Evolutionary conservation across 2,797 vertebrate genomes (phyloP), one percentile per base, ranked within the genome.

Genomic region (Denticeps clupeoides): DNA sequence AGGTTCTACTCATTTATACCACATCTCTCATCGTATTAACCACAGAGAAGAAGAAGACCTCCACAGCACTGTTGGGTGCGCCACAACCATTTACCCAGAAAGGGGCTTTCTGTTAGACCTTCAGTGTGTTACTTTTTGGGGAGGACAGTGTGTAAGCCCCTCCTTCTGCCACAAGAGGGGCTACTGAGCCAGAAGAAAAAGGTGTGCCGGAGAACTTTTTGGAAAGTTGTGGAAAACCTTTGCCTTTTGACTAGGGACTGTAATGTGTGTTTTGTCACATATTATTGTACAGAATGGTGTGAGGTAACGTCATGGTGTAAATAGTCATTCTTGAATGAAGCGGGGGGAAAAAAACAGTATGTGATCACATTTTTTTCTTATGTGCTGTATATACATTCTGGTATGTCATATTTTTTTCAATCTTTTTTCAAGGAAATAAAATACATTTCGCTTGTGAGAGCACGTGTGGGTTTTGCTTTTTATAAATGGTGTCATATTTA

Each of bases 331-430:
- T 63, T 57, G 65, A 62, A 68, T 52, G 56, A 31, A 72, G 68
- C 49, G 45, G 64, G 23, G 18, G 53, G 45, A 65, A 65, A 15
- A 28, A 18, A 49, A 31, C 48, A 41, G 54, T 47, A 55, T 48
- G 69, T 65, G 68, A 63, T 57, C 65, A 60, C 64, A 48, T 79
- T 60, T 56, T 62, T 72, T 79, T 81, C 75, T 80, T 58, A 79
- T 69, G 64, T 79, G 77, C 56, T 85, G 78, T 85, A 83, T 18
- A 83, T 71, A 83, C 71, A 82, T 26, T 35, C 32, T 29, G 51
- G 60, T 72, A 75, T 75, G 71, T 74, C 73, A 77, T 71, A 59
- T 62, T 59, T 68, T 72, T 83, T 81, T 72, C 62, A 68, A 48
- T 49, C 58, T 57, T 68, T 68, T 70, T 68, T 65, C 54, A 53